These are phyloP conservation scores for Caenorhabditis sp. DNA, from an alignment of 2,888 invertebrate genomes.

Conservation along the genomic window DNA sequence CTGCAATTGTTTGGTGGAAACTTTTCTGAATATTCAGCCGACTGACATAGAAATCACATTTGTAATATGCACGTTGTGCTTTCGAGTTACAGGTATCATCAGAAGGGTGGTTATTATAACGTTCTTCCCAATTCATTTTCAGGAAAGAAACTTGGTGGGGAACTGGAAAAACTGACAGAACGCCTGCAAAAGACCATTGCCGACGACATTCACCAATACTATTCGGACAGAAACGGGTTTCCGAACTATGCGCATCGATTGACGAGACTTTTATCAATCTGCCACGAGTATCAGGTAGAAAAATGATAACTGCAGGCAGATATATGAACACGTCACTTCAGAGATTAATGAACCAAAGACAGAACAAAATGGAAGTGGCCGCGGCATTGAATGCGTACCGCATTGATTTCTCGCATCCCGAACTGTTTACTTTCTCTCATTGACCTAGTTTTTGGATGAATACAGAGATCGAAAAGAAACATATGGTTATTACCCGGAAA, in stretches of 20 bases:
- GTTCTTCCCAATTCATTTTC: not conserved
- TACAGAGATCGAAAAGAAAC: too few species aligned
- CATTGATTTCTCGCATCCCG: constrained; percentile 5
- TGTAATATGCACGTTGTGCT: not conserved
- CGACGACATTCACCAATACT: constrained; percentile 4
- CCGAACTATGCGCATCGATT: constrained; percentile 1
- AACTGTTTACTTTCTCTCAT: not conserved
- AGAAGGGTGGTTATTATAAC: not conserved
- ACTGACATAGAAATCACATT: not conserved
- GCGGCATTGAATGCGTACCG: not conserved
- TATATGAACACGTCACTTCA: too few species aligned
- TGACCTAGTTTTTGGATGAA: constrained; percentile 3
- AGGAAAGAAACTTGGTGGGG: constrained; percentile 1
- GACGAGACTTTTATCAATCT: not conserved
- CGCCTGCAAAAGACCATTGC: not conserved
- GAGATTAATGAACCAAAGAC: constrained; percentile 1
- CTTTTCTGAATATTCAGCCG: not conserved
- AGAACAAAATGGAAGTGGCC: constrained; percentile 2
- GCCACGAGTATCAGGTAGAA: constrained; percentile 8
- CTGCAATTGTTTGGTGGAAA: not conserved
- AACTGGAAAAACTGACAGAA: not conserved
- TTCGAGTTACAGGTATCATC: not conserved
- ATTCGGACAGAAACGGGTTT: constrained; percentile 3
- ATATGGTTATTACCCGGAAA: too few species aligned
- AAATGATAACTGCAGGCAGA: too few species aligned